Percentiles rank a stretch among this genome's conserved stretches.
phyloP scores from a whole-genome alignment of 2,113 vertebrate genomes.

The Prolemur simus region DNA sequence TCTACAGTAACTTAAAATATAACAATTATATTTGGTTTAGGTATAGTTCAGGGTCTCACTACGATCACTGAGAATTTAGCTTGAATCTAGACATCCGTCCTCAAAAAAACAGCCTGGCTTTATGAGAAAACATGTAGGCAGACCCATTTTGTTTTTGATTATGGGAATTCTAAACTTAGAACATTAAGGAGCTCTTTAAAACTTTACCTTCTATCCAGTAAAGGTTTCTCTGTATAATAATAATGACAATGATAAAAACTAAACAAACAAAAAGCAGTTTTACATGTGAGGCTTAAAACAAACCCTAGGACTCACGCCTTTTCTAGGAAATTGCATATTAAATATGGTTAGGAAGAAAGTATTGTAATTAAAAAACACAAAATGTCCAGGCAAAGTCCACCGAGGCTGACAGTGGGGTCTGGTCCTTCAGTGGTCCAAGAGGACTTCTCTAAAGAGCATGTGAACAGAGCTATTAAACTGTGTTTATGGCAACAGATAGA shows the following conservation, averaged over 20 bases:
- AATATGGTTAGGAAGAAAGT: not conserved
- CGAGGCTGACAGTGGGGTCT: fast-evolving
- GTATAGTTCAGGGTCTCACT: not conserved
- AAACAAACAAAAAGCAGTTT: not conserved
- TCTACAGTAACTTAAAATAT: not conserved
- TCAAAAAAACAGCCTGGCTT: not conserved
- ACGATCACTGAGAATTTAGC: not conserved
- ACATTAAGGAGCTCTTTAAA: conserved; percentile 25
- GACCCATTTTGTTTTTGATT: not conserved
- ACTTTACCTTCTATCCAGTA: not conserved
- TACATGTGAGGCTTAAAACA: not conserved
- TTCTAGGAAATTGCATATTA: not conserved
- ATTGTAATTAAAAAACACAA: not conserved
- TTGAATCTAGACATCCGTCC: not conserved
- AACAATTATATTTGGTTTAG: not conserved
- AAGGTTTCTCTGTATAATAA: not conserved
- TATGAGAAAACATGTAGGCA: not conserved
- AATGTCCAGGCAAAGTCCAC: not conserved
- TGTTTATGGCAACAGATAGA: not conserved
- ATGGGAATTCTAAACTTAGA: conserved; percentile 46
- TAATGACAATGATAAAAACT: not conserved
- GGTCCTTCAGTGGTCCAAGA: not conserved
- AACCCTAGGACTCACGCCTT: not conserved
- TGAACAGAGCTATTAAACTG: not conserved
- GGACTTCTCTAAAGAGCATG: not conserved